Evolutionary conservation across 2,113 vertebrate species (phyloP).

Genomic region (Colossoma macropomum): DNA sequence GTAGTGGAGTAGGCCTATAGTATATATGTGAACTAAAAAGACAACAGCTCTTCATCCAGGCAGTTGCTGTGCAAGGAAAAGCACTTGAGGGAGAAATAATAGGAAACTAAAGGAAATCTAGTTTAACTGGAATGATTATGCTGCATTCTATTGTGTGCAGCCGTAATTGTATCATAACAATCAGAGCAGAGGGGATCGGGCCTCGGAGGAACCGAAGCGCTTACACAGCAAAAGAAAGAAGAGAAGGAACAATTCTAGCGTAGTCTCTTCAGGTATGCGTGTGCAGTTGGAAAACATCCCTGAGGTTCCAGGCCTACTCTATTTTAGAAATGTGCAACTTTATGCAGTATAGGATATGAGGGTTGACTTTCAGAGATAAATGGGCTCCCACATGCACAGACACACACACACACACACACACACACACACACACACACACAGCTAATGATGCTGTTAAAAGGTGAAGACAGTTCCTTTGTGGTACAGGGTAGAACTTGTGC

Average conservation of each 20-base stretch:
- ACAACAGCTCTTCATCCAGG: no score
- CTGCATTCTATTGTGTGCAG: slow-evolving; percentile 29
- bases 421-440: slow-evolving; percentile 12
- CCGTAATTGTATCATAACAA: slow-evolving; percentile 52
- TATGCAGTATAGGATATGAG: slow-evolving; percentile 20
- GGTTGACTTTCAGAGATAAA: slow-evolving; percentile 11
- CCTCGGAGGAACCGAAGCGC: slow-evolving; percentile 25
- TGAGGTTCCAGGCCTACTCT: slow-evolving; percentile 20
- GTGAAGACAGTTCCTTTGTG: background rate
- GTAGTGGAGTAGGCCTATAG: background rate
- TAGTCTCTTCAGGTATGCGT: slow-evolving; percentile 38
- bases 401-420: background rate
- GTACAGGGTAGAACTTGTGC: background rate
- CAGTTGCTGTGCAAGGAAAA: slow-evolving; percentile 1
- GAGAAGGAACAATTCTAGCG: slow-evolving; percentile 32
- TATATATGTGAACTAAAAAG: background rate
- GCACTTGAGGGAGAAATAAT: slow-evolving; percentile 31
- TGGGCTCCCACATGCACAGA: slow-evolving; percentile 3
- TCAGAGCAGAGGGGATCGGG: slow-evolving; percentile 29
- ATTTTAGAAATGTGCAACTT: slow-evolving; percentile 43
- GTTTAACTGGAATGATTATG: slow-evolving; percentile 39
- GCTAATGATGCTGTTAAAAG: background rate
- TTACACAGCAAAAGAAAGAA: slow-evolving; percentile 20
- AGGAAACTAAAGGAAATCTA: slow-evolving; percentile 39
- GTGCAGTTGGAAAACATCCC: slow-evolving; percentile 26